Evolutionary conservation across 2,797 vertebrate genomes (phyloP).

Genomic region (Remorina albescens): DNA sequence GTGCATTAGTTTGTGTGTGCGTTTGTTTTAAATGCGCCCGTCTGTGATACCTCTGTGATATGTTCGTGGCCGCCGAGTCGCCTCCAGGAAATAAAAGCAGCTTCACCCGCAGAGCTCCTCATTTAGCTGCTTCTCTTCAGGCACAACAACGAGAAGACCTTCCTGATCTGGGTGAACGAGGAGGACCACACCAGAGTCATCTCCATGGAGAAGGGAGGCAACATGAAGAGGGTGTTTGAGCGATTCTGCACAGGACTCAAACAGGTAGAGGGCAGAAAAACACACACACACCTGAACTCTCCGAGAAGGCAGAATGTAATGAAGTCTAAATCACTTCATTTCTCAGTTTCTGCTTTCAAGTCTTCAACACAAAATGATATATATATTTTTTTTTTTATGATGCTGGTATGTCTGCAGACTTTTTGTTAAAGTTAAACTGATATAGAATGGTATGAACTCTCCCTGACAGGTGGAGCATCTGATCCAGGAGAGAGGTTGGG

Average conservation of each 20-base stretch:
- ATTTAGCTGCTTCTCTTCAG: slow-evolving; percentile 61
- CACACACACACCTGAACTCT: no score
- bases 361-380: no score
- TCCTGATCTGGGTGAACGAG: slow-evolving; percentile 96
- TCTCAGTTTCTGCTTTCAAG: no score
- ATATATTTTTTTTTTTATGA: no score
- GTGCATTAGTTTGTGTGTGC: not conserved
- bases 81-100: not conserved
- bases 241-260: slow-evolving; percentile 93
- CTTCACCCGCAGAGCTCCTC: slow-evolving; percentile 11
- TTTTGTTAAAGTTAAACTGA: no score
- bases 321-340: no score
- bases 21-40: not conserved
- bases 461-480: slow-evolving; percentile 89
- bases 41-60: not conserved
- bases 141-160: slow-evolving; percentile 97
- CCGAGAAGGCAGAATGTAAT: no score
- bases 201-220: slow-evolving; percentile 98
- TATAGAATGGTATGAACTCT: no score
- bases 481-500: slow-evolving; percentile 95
- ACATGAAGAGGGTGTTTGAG: slow-evolving; percentile 96
- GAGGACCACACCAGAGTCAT: slow-evolving; percentile 97
- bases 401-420: not conserved
- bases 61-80: slow-evolving; percentile 7
- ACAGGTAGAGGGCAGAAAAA: slow-evolving; percentile 81